Evolutionary conservation across 2,113 vertebrate species (phyloP).

Genomic region (Lethenteron reissneri): DNA sequence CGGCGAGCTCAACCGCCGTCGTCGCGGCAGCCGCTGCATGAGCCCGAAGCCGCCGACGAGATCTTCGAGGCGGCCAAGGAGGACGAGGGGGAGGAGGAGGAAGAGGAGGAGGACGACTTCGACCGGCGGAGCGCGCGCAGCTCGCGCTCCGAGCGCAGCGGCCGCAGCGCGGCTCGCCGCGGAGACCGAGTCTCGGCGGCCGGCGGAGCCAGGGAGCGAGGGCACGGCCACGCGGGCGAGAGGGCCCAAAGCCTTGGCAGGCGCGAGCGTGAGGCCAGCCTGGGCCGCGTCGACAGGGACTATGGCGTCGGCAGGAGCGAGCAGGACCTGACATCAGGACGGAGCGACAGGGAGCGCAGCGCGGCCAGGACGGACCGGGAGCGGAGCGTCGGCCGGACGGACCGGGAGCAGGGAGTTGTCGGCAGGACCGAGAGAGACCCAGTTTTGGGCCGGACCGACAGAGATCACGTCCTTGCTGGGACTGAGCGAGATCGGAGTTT

Average conservation of each 20-base stretch:
- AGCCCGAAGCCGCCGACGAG: too few species aligned
- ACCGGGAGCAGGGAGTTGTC: too few species aligned
- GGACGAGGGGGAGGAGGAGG: not conserved
- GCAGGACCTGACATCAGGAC: not conserved
- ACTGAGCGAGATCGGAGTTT: constrained; percentile 3
- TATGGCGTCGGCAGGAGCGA: not conserved
- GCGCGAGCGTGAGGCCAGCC: too few species aligned
- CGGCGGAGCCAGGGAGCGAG: too few species aligned
- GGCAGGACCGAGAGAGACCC: too few species aligned
- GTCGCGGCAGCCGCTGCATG: too few species aligned
- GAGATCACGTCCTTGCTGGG: not conserved
- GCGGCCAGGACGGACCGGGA: not conserved
- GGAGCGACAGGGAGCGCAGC: not conserved
- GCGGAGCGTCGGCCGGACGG: not conserved
- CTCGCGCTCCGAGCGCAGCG: not conserved
- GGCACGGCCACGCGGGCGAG: too few species aligned
- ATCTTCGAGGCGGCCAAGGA: not conserved
- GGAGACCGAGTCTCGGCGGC: not conserved
- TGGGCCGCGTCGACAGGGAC: too few species aligned
- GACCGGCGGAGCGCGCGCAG: not conserved
- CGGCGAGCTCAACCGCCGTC: too few species aligned
- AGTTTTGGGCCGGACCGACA: not conserved
- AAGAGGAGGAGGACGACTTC: not conserved
- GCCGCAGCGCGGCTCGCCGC: constrained; percentile 1
- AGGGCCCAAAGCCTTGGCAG: too few species aligned